Evolutionary conservation across 2,797 vertebrate genomes (phyloP).

Genomic region (Phoebastria nigripes): DNA sequence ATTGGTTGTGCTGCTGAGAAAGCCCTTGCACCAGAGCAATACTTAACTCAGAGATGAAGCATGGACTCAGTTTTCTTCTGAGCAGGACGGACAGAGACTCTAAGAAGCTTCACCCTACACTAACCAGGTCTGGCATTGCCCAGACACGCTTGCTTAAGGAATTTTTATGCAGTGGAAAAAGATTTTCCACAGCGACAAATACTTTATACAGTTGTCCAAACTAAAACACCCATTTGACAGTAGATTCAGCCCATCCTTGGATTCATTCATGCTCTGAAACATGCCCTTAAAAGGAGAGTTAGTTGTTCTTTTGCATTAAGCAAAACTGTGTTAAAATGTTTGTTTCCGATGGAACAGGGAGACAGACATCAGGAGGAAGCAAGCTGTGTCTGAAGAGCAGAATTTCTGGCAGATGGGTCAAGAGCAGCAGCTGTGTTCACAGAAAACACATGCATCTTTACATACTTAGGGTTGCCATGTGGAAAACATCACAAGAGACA

Average conservation of each 20-base stretch:
- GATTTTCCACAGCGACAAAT: background rate
- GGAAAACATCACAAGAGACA: background rate
- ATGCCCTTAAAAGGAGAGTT: background rate
- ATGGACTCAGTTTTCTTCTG: background rate
- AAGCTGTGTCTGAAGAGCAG: slow-evolving; percentile 60
- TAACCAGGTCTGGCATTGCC: background rate
- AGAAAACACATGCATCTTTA: slow-evolving; percentile 41
- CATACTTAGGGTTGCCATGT: slow-evolving; percentile 20
- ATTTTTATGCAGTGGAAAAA: background rate
- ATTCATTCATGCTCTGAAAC: background rate
- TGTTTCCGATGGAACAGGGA: slow-evolving; percentile 35
- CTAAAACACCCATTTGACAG: background rate
- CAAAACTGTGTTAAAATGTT: slow-evolving; percentile 44
- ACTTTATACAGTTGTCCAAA: background rate
- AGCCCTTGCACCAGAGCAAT: background rate
- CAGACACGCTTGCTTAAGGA: background rate
- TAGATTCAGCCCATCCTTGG: background rate
- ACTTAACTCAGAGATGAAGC: background rate
- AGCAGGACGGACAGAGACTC: background rate
- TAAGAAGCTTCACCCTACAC: background rate
- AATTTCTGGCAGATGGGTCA: slow-evolving; percentile 67
- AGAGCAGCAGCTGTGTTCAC: slow-evolving; percentile 56
- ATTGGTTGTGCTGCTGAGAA: background rate
- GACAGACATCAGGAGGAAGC: slow-evolving; percentile 45
- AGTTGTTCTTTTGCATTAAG: slow-evolving; percentile 30